phyloP scores from a whole-genome alignment of 2,797 vertebrate genomes.

The Podarcis siculus region DNA sequence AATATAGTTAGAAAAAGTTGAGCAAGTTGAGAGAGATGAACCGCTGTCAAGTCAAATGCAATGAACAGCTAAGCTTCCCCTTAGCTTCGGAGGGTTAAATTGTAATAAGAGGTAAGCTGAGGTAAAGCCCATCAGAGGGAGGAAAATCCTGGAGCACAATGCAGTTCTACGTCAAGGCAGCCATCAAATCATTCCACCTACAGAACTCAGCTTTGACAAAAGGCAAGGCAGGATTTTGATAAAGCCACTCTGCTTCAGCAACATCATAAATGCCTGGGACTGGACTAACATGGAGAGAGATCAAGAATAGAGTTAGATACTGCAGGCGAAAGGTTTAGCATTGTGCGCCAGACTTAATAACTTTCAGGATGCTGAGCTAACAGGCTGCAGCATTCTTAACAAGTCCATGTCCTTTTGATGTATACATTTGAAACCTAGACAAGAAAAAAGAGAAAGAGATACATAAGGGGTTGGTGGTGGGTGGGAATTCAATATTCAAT shows the following conservation, averaged over 20 bases:
- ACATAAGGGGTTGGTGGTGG: too few relatives aligned
- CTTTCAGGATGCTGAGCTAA: not conserved
- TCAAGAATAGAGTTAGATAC: not conserved
- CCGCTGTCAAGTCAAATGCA: not conserved
- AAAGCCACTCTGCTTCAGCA: fast-evolving
- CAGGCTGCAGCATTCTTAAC: not conserved
- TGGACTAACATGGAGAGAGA: fast-evolving
- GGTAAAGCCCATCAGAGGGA: slow-evolving; percentile 23
- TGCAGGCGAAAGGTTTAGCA: not conserved
- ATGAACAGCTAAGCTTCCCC: slow-evolving; percentile 11
- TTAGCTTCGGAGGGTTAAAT: slow-evolving; percentile 18
- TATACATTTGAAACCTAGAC: not conserved
- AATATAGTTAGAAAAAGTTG: not conserved
- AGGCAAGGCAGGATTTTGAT: fast-evolving
- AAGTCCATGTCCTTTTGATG: not conserved
- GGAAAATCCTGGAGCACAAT: slow-evolving; percentile 14
- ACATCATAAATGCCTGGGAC: not conserved
- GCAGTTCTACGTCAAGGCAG: not conserved
- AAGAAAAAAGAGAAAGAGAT: not conserved
- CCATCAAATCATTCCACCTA: not conserved
- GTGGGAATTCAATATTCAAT: not conserved
- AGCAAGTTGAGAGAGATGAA: slow-evolving; percentile 25
- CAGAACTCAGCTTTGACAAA: not conserved
- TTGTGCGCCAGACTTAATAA: fast-evolving
- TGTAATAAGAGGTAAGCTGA: slow-evolving; percentile 12